Percentiles rank a stretch among this genome's conserved stretches.
Conservation (phyloP, 1,140 invertebrate genomes). For the Eupristina koningsbergeri region DNA sequence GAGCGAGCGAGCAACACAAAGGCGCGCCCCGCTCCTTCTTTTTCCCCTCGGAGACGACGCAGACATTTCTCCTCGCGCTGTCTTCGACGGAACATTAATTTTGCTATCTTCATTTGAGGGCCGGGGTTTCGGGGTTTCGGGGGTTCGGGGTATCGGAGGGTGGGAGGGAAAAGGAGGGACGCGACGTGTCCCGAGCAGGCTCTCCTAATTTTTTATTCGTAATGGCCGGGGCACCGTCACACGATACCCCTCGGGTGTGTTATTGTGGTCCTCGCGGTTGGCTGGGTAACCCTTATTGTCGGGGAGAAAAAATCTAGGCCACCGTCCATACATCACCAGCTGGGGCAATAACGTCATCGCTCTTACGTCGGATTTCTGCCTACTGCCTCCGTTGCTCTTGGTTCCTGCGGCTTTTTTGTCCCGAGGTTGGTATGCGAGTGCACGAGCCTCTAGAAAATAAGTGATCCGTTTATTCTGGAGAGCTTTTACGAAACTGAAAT, state of each 20-base stretch:
- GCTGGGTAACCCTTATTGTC: background rate
- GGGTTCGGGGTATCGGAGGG: background rate
- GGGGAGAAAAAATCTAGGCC: constrained; percentile 31
- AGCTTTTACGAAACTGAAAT: constrained; percentile 17
- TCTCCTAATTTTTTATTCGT: constrained; percentile 40
- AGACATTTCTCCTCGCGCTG: constrained; percentile 21
- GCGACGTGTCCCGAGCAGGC: constrained; percentile 28
- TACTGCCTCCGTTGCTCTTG: background rate
- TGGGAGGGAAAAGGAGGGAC: background rate
- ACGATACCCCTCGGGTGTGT: background rate
- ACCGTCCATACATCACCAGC: constrained; percentile 33
- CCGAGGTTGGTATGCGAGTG: too few relatives aligned
- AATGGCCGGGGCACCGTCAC: background rate
- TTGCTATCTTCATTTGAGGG: constrained; percentile 37
- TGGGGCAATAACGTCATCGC: background rate
- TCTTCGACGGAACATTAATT: constrained; percentile 47
- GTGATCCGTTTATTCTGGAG: constrained; percentile 44
- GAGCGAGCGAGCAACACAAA: constrained; percentile 33
- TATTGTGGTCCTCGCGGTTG: background rate
- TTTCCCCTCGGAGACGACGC: background rate
- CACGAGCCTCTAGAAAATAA: constrained; percentile 25
- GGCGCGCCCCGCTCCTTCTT: constrained; percentile 9
- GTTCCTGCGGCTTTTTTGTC: background rate
- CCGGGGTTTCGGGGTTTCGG: background rate
- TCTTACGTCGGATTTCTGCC: background rate